phyloP scores from a whole-genome alignment of 2,113 vertebrate genomes.

The Bufo bufo region DNA sequence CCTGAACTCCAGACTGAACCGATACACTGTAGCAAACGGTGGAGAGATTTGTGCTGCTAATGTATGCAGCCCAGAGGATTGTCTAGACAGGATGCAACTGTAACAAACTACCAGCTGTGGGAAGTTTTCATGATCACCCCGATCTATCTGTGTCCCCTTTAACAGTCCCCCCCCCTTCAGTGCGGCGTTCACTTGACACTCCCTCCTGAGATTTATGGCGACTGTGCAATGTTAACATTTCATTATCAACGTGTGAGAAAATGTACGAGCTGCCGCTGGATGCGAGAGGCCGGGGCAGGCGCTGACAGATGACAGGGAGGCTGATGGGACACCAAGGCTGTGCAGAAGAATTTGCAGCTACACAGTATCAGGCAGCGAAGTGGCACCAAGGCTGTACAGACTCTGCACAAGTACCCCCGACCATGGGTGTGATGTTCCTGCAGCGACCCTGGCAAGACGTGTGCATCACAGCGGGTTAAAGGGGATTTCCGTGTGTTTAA shows the following conservation, averaged over 20 bases:
- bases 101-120: background rate
- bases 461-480: no score
- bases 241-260: conserved; percentile 55
- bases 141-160: background rate
- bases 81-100: background rate
- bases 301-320: conserved; percentile 37
- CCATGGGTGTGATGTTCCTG: background rate
- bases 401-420: background rate
- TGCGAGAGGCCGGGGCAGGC: conserved; percentile 20
- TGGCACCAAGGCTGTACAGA: background rate
- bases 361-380: background rate
- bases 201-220: background rate
- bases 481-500: no score
- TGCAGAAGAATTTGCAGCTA: background rate
- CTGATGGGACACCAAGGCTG: background rate
- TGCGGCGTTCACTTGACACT: background rate
- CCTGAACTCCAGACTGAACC: no score
- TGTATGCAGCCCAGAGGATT: background rate
- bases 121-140: no score
- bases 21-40: no score
- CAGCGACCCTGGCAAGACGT: background rate
- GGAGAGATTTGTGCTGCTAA: no score
- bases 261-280: conserved; percentile 51
- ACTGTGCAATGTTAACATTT: conserved; percentile 49
- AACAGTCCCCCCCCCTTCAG: background rate